Conservation (phyloP, 2,888 invertebrate genomes). For the Ophraella communa region DNA sequence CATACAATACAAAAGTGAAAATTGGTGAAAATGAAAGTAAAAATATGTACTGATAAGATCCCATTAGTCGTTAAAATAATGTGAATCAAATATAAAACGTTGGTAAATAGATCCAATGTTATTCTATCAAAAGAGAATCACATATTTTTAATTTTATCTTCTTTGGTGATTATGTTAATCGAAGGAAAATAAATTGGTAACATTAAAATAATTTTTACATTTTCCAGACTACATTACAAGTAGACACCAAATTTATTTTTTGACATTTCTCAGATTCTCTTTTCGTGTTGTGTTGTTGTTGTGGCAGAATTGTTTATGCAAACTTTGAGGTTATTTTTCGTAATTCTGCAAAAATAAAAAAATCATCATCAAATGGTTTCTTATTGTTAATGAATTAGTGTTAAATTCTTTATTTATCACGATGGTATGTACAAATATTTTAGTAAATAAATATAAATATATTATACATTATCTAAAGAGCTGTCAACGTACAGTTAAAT, state of each 20-base stretch:
- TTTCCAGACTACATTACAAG: background rate
- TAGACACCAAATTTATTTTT: background rate
- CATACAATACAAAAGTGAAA: too few relatives aligned
- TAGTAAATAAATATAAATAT: conserved; percentile 8
- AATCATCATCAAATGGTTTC: conserved; percentile 51
- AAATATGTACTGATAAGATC: background rate
- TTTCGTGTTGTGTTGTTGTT: conserved; percentile 20
- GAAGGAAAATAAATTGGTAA: background rate
- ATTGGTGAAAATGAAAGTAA: background rate
- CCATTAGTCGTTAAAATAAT: background rate
- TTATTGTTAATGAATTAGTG: conserved; percentile 51
- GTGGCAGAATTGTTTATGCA: conserved; percentile 48
- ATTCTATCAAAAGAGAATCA: background rate
- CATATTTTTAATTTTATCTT: background rate
- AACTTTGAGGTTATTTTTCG: conserved; percentile 50
- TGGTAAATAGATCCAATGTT: background rate
- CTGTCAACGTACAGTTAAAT: conserved; percentile 46
- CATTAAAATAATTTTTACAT: background rate
- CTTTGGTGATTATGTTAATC: background rate
- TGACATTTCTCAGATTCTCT: background rate
- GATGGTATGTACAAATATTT: conserved; percentile 50
- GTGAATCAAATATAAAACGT: background rate
- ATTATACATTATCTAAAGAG: conserved; percentile 25
- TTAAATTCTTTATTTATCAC: conserved; percentile 47
- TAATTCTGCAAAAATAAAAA: conserved; percentile 49